Evolutionary conservation across 2,888 invertebrate species (phyloP).

Genomic region (Leistus spinibarbis): DNA sequence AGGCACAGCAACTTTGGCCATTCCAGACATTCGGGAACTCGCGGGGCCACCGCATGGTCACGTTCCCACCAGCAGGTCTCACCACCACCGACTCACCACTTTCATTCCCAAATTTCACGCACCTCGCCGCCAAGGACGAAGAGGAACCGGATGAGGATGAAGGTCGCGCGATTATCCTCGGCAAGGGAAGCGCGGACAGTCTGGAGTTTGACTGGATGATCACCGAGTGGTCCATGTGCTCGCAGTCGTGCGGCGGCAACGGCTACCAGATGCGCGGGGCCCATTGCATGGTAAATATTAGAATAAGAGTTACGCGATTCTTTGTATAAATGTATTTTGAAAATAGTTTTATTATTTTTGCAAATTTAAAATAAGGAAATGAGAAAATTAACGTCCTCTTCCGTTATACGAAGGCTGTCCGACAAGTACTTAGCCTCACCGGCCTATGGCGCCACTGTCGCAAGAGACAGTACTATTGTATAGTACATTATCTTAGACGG

Average conservation of each 20-base stretch:
- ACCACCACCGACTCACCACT: slow-evolving; percentile 26
- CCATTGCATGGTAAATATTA: slow-evolving; percentile 68
- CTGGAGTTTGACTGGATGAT: slow-evolving; percentile 79
- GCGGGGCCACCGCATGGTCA: slow-evolving; percentile 71
- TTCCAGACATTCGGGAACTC: slow-evolving; percentile 77
- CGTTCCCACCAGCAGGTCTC: slow-evolving; percentile 57
- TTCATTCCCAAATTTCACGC: slow-evolving; percentile 53
- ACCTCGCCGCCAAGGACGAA: slow-evolving; percentile 56
- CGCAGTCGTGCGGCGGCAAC: slow-evolving; percentile 78
- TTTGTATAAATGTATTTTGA: too few relatives aligned
- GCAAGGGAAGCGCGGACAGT: slow-evolving; percentile 56
- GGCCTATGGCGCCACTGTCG: too few relatives aligned
- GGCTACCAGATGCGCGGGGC: slow-evolving; percentile 75
- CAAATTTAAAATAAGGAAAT: too few relatives aligned
- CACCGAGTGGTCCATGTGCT: slow-evolving; percentile 86
- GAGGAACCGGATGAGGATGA: slow-evolving; percentile 47
- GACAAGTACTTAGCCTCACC: too few relatives aligned
- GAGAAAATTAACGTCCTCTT: too few relatives aligned
- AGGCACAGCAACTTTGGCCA: slow-evolving; percentile 80
- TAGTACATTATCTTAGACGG: too few relatives aligned
- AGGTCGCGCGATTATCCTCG: slow-evolving; percentile 50
- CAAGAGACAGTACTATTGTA: too few relatives aligned
- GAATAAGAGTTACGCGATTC: too few relatives aligned
- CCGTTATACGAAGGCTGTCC: too few relatives aligned
- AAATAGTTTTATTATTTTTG: too few relatives aligned